A percentile compares a stretch with the other conserved stretches of the same genome.
Evolutionary conservation across 2,797 vertebrate species (phyloP).

Genomic region (Fundulus diaphanus): DNA sequence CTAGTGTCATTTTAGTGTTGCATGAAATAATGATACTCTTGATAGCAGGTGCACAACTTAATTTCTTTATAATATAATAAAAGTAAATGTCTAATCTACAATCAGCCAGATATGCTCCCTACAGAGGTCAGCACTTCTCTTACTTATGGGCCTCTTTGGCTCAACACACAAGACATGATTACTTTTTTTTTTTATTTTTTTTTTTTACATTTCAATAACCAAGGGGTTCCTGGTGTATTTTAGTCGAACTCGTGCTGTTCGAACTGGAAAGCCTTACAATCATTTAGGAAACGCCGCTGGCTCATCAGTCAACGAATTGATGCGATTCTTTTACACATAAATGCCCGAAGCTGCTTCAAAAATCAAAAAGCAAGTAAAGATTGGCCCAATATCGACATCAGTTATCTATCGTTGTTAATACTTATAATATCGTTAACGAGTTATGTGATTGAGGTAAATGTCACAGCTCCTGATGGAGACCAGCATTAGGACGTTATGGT

Average conservation of each 20-base stretch:
- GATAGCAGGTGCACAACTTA: neutral
- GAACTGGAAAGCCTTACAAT: neutral
- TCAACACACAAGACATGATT: neutral
- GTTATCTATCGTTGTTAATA: neutral
- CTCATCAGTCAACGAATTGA: neutral
- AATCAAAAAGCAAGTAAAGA: constrained; percentile 1
- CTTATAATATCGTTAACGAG: neutral
- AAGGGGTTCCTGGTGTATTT: neutral
- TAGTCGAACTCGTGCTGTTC: neutral
- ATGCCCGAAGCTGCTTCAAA: neutral
- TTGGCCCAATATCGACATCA: too few relatives aligned
- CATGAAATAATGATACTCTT: neutral
- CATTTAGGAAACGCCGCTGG: neutral
- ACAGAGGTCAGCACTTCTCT: neutral
- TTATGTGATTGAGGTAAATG: neutral
- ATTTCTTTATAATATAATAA: neutral
- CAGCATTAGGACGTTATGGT: neutral
- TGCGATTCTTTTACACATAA: neutral
- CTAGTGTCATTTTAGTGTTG: neutral
- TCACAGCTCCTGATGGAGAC: neutral
- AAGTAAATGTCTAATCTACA: neutral
- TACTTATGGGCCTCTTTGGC: neutral
- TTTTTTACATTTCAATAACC: neutral
- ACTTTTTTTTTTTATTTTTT: neutral
- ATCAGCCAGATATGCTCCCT: neutral